Percentiles rank a stretch among this genome's conserved stretches.
These are phyloP conservation scores for Aulostomus chinensis DNA, from an alignment of 2,797 vertebrate species.

Conservation along the genomic window DNA sequence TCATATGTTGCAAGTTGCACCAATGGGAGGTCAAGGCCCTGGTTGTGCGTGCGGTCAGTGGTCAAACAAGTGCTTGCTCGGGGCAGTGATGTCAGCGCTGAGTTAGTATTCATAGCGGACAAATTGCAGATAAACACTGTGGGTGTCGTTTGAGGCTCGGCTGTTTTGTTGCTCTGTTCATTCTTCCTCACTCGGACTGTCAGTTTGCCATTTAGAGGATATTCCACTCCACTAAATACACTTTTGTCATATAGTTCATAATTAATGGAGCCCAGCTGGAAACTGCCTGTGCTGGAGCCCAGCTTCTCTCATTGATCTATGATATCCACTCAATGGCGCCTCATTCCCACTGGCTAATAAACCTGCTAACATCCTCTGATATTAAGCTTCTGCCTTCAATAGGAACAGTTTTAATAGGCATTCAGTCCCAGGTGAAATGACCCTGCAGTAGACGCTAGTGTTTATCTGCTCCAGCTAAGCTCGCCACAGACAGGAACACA, in stretches of 20 bases:
- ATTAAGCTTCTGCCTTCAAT: no score
- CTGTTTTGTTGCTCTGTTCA: background rate
- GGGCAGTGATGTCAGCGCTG: slow-evolving; percentile 32
- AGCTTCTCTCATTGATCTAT: background rate
- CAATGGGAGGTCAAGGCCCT: slow-evolving; percentile 65
- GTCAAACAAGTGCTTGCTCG: slow-evolving; percentile 49
- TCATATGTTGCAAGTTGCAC: slow-evolving; percentile 63
- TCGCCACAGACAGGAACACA: no score
- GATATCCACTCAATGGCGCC: slow-evolving; percentile 2
- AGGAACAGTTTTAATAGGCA: no score
- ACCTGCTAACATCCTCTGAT: no score
- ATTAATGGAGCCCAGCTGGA: background rate
- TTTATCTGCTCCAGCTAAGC: no score
- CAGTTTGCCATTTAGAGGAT: slow-evolving; percentile 6
- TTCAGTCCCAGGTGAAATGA: no score
- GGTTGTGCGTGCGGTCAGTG: slow-evolving; percentile 50
- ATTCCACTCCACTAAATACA: slow-evolving; percentile 1
- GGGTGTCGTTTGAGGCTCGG: background rate
- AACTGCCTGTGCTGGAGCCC: background rate
- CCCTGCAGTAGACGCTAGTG: no score
- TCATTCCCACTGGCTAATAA: no score
- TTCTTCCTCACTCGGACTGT: slow-evolving; percentile 1
- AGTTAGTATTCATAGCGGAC: slow-evolving; percentile 44
- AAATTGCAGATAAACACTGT: slow-evolving; percentile 28
- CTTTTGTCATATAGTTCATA: slow-evolving; percentile 5